Evolutionary conservation across 2,888 invertebrate species (phyloP), one percentile per base, ranked within the genome.

Genomic region (Allophyes oxyacanthae): DNA sequence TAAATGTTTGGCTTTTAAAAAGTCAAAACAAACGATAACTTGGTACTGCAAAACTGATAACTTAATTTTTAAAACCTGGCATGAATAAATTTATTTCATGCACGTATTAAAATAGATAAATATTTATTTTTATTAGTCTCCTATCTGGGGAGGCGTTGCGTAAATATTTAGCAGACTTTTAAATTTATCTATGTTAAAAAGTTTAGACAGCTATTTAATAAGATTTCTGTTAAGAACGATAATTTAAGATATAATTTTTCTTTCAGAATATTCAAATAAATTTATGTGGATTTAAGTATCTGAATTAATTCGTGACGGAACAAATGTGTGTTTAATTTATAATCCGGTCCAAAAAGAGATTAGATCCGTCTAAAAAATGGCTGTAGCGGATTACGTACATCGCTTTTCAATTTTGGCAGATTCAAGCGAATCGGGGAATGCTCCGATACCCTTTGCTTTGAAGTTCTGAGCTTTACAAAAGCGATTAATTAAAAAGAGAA

Each of bases 401-500:
- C 45, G 74, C 60, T 71, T 77, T 81, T 74, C 74, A 74, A 78
- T 77, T 79, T 75, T 64, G 63, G 51, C 64, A 60, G 61, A 71
- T 69, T 69, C 69, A 68, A 78, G 74, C 72, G 75, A 77, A 74
- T 76, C 72, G 70, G 65, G 54, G 61, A 72, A 72, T 75, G 78
- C 68, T 64, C 64, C 55, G 58, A 75, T 77, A 79, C 78, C 82
- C 79, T 80, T 82, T 80, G 80, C 82, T 86, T 83, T 85, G 85
- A 84, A 79, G 79, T 81, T 72, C 57, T 64, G 70, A 72, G 78
- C 72, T 81, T 77, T 78, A 78, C 81, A 85, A 85, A 78, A 79
- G 83, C 78, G 79, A 86, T 84, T 87, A 85, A 87, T 87, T 86
- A 84, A 86, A 86, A 87, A 80, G 74, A 74, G 72, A 72, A 70